These are phyloP conservation scores for Onchidella celtica DNA, from an alignment of 2,888 invertebrate species.

Conservation along the genomic window DNA sequence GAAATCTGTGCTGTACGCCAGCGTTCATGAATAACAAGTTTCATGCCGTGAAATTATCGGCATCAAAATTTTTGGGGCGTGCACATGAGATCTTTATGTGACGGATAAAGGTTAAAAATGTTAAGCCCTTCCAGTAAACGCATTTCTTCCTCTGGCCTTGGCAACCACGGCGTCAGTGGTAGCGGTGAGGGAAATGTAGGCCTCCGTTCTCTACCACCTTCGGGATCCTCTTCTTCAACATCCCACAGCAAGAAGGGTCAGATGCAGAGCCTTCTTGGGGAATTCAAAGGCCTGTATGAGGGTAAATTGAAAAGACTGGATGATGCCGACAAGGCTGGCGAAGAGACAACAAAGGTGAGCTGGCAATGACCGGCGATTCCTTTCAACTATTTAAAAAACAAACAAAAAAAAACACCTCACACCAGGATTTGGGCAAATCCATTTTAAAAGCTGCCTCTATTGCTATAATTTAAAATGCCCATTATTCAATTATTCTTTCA, in stretches of 20 bases:
- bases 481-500: no score
- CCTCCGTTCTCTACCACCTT: not conserved
- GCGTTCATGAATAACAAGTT: no score
- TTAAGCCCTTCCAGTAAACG: slow-evolving; percentile 26
- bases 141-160: slow-evolving; percentile 9
- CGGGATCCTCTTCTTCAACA: not conserved
- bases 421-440: no score
- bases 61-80: not conserved
- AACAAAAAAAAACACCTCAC: no score
- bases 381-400: no score
- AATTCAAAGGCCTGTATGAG: slow-evolving; percentile 77
- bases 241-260: slow-evolving; percentile 64
- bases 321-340: slow-evolving; percentile 72
- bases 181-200: slow-evolving; percentile 15
- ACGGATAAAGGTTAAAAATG: slow-evolving; percentile 31
- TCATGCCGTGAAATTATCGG: not conserved
- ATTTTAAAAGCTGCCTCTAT: no score
- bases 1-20: no score
- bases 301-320: slow-evolving; percentile 72
- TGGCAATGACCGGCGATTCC: no score
- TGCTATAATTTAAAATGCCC: no score
- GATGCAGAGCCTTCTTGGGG: slow-evolving; percentile 76
- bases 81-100: no score
- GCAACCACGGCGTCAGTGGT: slow-evolving; percentile 43
- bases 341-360: slow-evolving; percentile 73